Percentiles rank a stretch among this genome's conserved stretches.
Evolutionary conservation across 2,113 vertebrate genomes (phyloP).

Genomic region (Onychostruthus taczanowskii): DNA sequence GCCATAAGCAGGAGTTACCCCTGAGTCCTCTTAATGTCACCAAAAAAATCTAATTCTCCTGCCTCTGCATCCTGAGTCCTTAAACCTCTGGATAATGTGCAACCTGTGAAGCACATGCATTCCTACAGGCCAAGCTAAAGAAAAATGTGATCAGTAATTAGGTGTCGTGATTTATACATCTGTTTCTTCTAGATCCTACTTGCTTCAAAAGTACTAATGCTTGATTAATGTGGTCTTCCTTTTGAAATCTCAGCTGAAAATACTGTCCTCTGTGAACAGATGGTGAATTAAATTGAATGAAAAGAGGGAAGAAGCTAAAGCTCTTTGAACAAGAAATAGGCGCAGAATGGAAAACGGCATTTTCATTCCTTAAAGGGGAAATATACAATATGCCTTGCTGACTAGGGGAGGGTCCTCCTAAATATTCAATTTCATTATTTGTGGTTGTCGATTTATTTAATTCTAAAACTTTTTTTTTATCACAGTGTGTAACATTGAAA

Average conservation of each 20-base stretch:
- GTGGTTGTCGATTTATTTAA: not conserved
- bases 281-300: conserved; percentile 50
- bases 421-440: not conserved
- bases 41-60: not conserved
- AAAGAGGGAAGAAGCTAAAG: conserved; percentile 33
- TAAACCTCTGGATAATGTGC: not conserved
- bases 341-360: not conserved
- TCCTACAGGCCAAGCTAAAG: not conserved
- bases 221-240: conserved; percentile 62
- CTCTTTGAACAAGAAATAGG: conserved; percentile 22
- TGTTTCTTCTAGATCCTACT: conserved; percentile 33
- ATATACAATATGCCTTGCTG: not conserved
- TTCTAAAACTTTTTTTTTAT: not conserved
- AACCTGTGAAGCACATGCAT: not conserved
- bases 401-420: not conserved
- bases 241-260: conserved; percentile 63
- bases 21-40: not conserved
- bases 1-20: not conserved
- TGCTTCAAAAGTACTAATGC: conserved; percentile 43
- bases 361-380: conserved; percentile 29
- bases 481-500: not conserved
- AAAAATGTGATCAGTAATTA: conserved; percentile 29
- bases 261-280: conserved; percentile 45
- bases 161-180: conserved; percentile 43
- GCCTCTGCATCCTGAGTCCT: not conserved